Base-by-base conservation (phyloP, 2,888 invertebrate genomes). In the Oasisia sp. region DNA sequence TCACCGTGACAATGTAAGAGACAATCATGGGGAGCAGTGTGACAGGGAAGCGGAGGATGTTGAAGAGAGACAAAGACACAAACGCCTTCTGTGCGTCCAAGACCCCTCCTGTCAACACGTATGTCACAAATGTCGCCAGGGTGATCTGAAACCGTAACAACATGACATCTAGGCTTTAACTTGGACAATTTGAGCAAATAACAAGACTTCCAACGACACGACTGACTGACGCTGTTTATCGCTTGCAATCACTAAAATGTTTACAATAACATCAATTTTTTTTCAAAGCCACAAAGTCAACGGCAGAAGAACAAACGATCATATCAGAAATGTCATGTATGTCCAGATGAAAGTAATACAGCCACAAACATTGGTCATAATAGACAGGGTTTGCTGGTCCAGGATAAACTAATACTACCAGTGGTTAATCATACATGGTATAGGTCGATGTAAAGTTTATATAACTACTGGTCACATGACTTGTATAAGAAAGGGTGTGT, bases 1-100 rank as follows among this genome's bases (percentile, higher is more conserved):
- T 94, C 93, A 96, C 96, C 95, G 96, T 95, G n/a, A 96, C 95
- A 32, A 96, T 94, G 93, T 95, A 96, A 1, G 96, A 95, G 96
- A 99, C 98, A 97, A 99, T 98, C 98, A 98, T 98, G 96, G 99
- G 99, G 97, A 99, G 97, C 98, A 99, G 98, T 96, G 98, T 98
- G 97, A 99, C 97, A 95, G 99, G 99, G 96, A 99, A 98, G 96
- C 99, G 97, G 95, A 99, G 97, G 95, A 99, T 98, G 97, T 99
- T 99, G 97, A 99, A 99, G 96, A 99, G 98, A 96, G 99, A 98
- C 96, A 99, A 97, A 95, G 99, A 98, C 95, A 99, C 99, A 97
- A 99, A 99, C 96, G 99, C 99, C 96, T 97, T 98, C 97, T 97
- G 97, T 95, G 99, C 98, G 97, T 98, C 98, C 96, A 99, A 97